These are phyloP conservation scores for Paramuricea clavata DNA, from an alignment of 92 coral and sea anemone species.

Conservation along the genomic window DNA sequence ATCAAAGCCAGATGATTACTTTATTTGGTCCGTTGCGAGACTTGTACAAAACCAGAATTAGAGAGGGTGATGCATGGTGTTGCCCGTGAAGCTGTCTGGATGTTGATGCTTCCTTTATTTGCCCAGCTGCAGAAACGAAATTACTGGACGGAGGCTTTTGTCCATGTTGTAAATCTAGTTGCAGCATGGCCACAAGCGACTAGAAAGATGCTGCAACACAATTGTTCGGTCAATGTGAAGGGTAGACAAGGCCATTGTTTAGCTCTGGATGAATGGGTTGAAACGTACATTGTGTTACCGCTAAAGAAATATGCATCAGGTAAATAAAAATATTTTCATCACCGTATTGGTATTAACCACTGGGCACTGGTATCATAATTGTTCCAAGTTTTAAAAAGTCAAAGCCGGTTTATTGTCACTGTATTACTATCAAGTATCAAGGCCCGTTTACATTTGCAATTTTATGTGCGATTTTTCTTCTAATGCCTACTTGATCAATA, in stretches of 20 bases:
- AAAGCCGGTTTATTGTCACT: no score
- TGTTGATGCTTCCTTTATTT: constrained; percentile 56
- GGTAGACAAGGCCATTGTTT: constrained; percentile 56
- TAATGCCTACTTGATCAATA: no score
- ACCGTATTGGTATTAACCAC: no score
- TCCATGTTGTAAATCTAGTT: constrained; percentile 56
- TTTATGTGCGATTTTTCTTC: no score
- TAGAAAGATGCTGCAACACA: constrained; percentile 31
- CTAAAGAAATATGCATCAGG: constrained; percentile 54
- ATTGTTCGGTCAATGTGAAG: constrained; percentile 33
- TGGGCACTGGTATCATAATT: background rate
- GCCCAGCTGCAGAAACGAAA: constrained; percentile 35
- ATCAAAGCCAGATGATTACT: constrained; percentile 52
- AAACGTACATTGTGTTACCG: constrained; percentile 52
- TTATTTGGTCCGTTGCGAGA: constrained; percentile 62
- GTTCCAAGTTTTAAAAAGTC: no score
- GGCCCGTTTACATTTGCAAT: no score
- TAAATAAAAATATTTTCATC: background rate
- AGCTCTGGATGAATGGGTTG: constrained; percentile 66
- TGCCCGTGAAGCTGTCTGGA: constrained; percentile 54
- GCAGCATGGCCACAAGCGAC: constrained; percentile 57
- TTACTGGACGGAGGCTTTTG: constrained; percentile 65
- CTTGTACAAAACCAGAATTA: background rate
- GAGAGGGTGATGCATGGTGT: constrained; percentile 51
- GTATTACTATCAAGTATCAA: no score